Evolutionary conservation across 2,797 vertebrate species (phyloP).

Genomic region (Falco concolor): DNA sequence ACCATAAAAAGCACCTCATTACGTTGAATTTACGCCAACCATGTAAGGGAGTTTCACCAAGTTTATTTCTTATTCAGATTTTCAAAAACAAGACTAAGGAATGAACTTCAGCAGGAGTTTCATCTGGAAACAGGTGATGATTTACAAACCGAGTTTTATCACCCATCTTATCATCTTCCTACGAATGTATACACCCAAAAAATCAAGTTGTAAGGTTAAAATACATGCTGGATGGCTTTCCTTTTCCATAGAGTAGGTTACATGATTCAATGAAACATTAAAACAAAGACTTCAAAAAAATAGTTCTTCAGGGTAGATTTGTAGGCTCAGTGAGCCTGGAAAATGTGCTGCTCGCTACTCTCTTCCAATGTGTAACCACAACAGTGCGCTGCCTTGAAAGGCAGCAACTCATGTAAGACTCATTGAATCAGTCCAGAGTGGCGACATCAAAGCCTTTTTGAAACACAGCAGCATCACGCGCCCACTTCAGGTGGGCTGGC

Average conservation of each 20-base stretch:
- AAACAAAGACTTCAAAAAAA: background rate
- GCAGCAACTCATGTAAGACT: background rate
- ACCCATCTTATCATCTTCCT: background rate
- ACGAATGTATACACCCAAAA: background rate
- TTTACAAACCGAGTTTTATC: constrained; percentile 1
- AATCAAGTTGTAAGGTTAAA: background rate
- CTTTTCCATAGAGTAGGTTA: background rate
- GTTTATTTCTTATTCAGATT: constrained; percentile 28
- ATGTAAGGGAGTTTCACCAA: background rate
- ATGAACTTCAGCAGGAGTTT: constrained; percentile 29
- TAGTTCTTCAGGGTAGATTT: background rate
- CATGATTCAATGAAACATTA: background rate
- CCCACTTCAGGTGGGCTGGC: background rate
- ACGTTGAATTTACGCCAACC: constrained; percentile 44
- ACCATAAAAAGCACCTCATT: constrained; percentile 52
- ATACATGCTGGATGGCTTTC: background rate
- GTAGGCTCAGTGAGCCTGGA: background rate
- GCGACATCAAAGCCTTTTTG: background rate
- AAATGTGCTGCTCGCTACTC: background rate
- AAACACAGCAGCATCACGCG: background rate
- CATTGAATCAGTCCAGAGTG: background rate
- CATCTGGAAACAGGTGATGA: constrained; percentile 19
- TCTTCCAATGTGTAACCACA: background rate
- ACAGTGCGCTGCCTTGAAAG: background rate
- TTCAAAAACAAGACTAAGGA: constrained; percentile 28